phyloP scores from a whole-genome alignment of 2,888 invertebrate species.

The Hypomecis punctinalis region DNA sequence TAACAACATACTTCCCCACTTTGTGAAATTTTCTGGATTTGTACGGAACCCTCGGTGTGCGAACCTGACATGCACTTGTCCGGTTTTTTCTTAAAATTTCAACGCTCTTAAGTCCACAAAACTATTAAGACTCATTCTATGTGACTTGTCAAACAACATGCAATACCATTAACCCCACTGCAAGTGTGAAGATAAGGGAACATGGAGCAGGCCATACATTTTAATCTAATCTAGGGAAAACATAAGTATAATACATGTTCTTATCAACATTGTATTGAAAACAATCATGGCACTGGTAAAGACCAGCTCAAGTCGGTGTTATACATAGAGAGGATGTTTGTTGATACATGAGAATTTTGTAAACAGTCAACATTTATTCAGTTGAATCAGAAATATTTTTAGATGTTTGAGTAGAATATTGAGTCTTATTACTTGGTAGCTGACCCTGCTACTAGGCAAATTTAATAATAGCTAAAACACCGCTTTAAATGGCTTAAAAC shows the following conservation, averaged over 20 bases:
- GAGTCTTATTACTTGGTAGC: too few species aligned
- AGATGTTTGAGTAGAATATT: neutral
- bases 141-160: too few species aligned
- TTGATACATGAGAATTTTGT: conserved; percentile 7
- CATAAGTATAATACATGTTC: conserved; percentile 6
- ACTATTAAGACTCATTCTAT: too few species aligned
- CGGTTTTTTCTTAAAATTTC: too few species aligned
- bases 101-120: too few species aligned
- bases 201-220: conserved; percentile 11
- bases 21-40: too few species aligned
- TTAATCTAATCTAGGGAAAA: conserved; percentile 5
- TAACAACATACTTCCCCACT: too few species aligned
- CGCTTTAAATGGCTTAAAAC: too few species aligned
- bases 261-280: conserved; percentile 13
- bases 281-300: neutral
- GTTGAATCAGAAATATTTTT: neutral
- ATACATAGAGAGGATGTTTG: conserved; percentile 9
- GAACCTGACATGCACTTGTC: too few species aligned
- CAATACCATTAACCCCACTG: neutral
- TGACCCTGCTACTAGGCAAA: too few species aligned
- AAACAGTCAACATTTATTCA: conserved; percentile 5
- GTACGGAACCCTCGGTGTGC: too few species aligned
- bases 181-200: conserved; percentile 4
- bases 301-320: neutral
- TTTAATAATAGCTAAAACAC: too few species aligned